These are phyloP conservation scores for Centropristis striata DNA, from an alignment of 2,113 vertebrate genomes.

Conservation along the genomic window DNA sequence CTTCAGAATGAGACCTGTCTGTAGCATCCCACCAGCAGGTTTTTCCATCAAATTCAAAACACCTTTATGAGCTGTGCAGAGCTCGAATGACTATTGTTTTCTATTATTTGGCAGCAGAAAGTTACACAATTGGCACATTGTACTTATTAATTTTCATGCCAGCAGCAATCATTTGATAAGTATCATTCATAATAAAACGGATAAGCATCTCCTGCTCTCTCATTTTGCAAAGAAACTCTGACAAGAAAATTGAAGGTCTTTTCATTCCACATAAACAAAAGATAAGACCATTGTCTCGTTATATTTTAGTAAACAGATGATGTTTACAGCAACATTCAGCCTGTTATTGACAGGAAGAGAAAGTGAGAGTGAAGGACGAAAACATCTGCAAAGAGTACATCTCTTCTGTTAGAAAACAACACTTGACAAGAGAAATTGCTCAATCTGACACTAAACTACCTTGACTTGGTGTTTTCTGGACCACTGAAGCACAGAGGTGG, in stretches of 20 bases:
- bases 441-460: conserved; percentile 10
- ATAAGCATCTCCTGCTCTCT: conserved; percentile 12
- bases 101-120: neutral
- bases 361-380: conserved; percentile 1
- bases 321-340: neutral
- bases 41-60: neutral
- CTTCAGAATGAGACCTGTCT: no score
- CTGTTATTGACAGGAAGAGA: neutral
- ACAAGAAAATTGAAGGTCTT: conserved; percentile 2
- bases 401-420: conserved; percentile 17
- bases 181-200: conserved; percentile 8
- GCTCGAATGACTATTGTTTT: conserved; percentile 8
- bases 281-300: conserved; percentile 5
- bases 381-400: conserved; percentile 25
- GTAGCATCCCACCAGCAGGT: neutral
- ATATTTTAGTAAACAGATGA: conserved; percentile 26
- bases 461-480: conserved; percentile 1
- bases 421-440: neutral
- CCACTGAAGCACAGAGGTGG: neutral
- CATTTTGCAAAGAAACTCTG: neutral
- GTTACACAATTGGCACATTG: no score
- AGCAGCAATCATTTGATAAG: conserved; percentile 23
- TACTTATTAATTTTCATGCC: neutral
- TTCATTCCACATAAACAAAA: neutral
- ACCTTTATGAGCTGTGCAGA: neutral